phyloP scores from a whole-genome alignment of 2,113 vertebrate species.

The Labrus mixtus region DNA sequence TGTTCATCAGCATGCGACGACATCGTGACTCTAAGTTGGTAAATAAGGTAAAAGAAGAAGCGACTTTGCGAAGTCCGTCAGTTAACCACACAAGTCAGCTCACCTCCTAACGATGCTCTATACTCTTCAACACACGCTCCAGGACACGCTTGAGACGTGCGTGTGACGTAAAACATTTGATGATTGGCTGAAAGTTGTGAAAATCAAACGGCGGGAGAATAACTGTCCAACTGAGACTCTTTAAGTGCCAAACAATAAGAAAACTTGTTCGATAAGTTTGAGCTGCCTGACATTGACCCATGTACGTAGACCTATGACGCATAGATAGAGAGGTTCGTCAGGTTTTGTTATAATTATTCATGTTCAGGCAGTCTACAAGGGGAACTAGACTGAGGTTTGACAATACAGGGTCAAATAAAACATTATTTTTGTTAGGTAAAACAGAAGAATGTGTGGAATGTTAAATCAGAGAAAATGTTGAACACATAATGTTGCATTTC shows the following conservation, averaged over 20 bases:
- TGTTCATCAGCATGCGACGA: constrained; percentile 28
- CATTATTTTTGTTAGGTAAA: no score
- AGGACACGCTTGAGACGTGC: background rate
- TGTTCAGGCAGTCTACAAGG: background rate
- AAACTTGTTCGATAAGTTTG: background rate
- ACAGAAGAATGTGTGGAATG: no score
- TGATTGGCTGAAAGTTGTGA: constrained; percentile 46
- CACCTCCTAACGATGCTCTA: background rate
- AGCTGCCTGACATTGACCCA: no score
- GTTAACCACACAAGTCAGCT: background rate
- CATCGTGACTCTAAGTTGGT: constrained; percentile 42
- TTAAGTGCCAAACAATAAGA: background rate
- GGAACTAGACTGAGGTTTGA: no score
- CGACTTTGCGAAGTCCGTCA: background rate
- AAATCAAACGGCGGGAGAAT: background rate
- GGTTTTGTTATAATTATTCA: no score
- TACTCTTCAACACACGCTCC: background rate
- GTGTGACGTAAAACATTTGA: background rate
- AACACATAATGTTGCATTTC: no score
- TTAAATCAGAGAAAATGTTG: no score
- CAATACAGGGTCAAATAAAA: no score
- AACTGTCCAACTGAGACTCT: background rate
- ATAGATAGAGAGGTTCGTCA: background rate
- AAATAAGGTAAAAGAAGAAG: background rate
- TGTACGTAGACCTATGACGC: no score